Evolutionary conservation across 2,113 vertebrate genomes (phyloP).

Genomic region (Orycteropus afer): DNA sequence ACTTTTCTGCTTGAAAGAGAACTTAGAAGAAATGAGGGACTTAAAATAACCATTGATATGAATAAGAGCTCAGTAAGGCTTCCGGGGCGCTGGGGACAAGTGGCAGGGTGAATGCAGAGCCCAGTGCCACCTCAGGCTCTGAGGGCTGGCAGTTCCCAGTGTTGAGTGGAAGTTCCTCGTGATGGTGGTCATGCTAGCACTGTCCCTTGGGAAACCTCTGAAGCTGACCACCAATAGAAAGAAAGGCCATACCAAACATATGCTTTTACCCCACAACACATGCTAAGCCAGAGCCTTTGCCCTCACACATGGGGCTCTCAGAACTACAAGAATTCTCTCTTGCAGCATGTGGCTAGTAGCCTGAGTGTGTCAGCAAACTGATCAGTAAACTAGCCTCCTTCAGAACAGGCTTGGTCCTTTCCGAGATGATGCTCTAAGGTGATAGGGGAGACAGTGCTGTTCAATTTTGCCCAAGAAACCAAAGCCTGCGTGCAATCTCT

Average conservation of each 20-base stretch:
- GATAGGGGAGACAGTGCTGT: background rate
- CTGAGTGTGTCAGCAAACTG: background rate
- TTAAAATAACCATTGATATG: background rate
- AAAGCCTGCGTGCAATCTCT: background rate
- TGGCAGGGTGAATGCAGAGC: fast-evolving
- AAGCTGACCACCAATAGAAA: background rate
- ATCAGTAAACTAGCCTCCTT: background rate
- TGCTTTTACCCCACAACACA: no score
- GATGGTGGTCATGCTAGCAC: fast-evolving
- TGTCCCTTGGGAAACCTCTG: background rate
- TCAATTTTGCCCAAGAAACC: background rate
- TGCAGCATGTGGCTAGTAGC: fast-evolving
- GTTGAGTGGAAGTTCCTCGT: background rate
- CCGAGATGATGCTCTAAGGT: background rate
- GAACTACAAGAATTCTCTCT: background rate
- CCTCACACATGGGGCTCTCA: background rate
- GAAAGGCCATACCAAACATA: background rate
- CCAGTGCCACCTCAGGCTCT: fast-evolving
- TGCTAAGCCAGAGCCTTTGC: no score
- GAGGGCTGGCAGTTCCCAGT: background rate
- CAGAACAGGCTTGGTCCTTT: background rate
- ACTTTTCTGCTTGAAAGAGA: background rate
- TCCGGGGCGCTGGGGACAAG: background rate
- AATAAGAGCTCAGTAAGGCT: background rate
- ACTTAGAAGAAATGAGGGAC: background rate